Percentiles rank a stretch among this genome's conserved stretches.
Evolutionary conservation across 2,113 vertebrate genomes (phyloP).

Genomic region (Nothoprocta pentlandii): DNA sequence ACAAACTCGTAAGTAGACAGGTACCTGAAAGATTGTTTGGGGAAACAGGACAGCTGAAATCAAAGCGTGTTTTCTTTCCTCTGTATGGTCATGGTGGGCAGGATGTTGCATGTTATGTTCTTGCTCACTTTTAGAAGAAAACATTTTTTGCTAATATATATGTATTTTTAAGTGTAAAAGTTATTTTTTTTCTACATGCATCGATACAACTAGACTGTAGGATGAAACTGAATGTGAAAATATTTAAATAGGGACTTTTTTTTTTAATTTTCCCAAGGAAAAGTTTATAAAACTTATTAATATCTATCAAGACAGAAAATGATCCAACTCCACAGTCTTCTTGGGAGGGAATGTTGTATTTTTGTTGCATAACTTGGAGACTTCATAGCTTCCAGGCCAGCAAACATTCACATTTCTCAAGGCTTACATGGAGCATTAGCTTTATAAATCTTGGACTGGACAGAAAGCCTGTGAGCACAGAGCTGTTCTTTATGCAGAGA

Average conservation of each 20-base stretch:
- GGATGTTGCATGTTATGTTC: neutral
- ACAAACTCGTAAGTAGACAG: neutral
- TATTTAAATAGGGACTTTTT: neutral
- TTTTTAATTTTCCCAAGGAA: neutral
- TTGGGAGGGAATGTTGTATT: neutral
- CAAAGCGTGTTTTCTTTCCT: neutral
- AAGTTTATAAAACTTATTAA: no score
- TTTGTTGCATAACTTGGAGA: neutral
- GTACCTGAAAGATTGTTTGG: neutral
- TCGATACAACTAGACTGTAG: neutral
- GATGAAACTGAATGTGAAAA: neutral
- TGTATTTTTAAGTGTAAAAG: no score
- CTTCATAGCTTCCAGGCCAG: neutral
- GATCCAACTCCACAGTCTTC: neutral
- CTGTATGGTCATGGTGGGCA: neutral
- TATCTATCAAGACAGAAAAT: neutral
- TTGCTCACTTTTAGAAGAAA: neutral
- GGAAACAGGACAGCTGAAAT: neutral
- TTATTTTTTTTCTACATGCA: neutral
- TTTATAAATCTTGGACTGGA: conserved; percentile 23
- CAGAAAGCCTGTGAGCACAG: neutral
- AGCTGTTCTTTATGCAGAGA: neutral
- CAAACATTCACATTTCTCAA: neutral
- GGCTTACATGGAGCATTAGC: neutral
- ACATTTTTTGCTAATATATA: neutral